These are phyloP conservation scores for Conops quadrifasciatus DNA, from an alignment of 2,888 invertebrate genomes.

Conservation along the genomic window DNA sequence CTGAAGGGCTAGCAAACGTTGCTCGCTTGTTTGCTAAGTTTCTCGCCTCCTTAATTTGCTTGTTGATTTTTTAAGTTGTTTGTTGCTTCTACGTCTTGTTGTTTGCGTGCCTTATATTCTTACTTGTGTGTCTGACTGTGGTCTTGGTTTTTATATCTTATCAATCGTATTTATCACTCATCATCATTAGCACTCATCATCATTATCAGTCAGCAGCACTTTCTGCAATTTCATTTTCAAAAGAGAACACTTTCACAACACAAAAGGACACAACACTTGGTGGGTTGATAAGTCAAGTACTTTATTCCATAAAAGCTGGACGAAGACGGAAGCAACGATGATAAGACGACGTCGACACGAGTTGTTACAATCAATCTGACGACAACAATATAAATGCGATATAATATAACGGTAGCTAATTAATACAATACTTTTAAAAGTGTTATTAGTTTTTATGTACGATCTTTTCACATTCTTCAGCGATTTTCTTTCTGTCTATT, in stretches of 20 bases:
- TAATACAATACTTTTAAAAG: neutral
- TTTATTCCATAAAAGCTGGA: too few species aligned
- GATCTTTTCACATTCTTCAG: neutral
- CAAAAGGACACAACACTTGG: neutral
- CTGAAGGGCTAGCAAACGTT: too few species aligned
- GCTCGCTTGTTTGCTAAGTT: too few species aligned
- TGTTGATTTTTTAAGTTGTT: too few species aligned
- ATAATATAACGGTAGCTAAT: neutral
- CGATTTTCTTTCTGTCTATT: too few species aligned
- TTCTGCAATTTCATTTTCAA: conserved; percentile 9
- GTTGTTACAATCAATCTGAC: neutral
- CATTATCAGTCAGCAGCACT: conserved; percentile 3
- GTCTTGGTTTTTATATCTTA: too few species aligned
- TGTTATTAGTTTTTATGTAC: neutral
- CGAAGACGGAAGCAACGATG: neutral
- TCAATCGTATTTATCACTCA: too few species aligned
- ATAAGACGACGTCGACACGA: neutral
- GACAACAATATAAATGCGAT: neutral
- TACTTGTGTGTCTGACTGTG: too few species aligned
- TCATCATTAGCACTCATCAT: too few species aligned
- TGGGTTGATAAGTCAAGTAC: neutral
- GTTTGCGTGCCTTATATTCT: too few species aligned
- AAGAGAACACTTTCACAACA: neutral
- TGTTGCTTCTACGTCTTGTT: too few species aligned
- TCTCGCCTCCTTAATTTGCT: too few species aligned